Base-by-base conservation (phyloP, 1,140 invertebrate genomes). In the Harlomillsia oculata region DNA sequence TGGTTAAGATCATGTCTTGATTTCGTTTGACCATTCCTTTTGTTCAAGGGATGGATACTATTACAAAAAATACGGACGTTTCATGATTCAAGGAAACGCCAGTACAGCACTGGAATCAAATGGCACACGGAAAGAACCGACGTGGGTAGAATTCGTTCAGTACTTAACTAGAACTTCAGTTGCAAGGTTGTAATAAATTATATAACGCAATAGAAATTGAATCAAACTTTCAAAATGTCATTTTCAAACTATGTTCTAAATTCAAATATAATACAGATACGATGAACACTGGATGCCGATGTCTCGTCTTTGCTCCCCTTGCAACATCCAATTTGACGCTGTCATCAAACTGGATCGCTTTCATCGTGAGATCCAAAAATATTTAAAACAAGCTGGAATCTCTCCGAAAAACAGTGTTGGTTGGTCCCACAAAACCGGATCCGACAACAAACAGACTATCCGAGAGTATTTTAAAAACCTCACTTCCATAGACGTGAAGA, bases 261-360 rank as follows among this genome's bases (percentile, higher is more conserved):
- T 55, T 39, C 49, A 30, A 26, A 14, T 30, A 14, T 50, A n/a
- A n/a, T n/a, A n/a, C n/a, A 78, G 77, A 39, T 74, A 89, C 25
- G 90, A 95, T 69, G 91, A 93, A 81, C 91, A 95, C 69, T 94
- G 90, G 86, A 84, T 83, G 25, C 85, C 88, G 0, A 83, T 89
- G 56, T 81, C 82, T 8, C 78, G 82, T 63, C 87, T 93, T 66
- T 94, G 91, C 67, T 89, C 88, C 21, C 90, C 89, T 0, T 94
- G 90, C 72, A 79, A 69, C 4, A 59, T 93, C 34, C 75, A 85
- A 64, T 93, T 91, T 60, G 57, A 66, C 26, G 52, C 32, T 14
- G 52, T 69, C 9, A 59, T 66, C 13, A 45, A 64, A 28, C 41
- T 65, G 36, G 65, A 69, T 37, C 56, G 63, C 41, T 37, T 66